Base-by-base conservation (phyloP, 2,797 vertebrate genomes). In the Streptopelia turtur region DNA sequence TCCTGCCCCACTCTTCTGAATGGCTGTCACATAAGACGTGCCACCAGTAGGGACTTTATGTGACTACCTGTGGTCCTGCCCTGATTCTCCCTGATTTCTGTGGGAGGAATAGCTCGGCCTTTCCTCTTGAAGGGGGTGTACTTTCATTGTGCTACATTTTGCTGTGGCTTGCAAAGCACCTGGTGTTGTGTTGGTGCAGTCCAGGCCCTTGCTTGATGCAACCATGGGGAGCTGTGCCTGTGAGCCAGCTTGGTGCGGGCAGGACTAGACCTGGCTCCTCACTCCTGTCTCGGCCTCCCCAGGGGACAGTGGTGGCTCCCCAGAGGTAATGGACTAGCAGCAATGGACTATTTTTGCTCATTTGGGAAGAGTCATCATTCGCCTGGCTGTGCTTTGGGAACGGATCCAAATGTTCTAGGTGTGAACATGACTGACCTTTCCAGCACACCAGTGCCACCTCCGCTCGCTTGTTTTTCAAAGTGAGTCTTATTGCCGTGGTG, bases 181-280 rank as follows among this genome's bases (percentile, higher is more conserved):
- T 28, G 41, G 41, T 41, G 41, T 7, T 41, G 41, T 16, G 41
- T 43, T 43, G 41, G 7, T 43, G 41, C 41, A 43, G 41, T 43
- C 41, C 69, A 10, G 1, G 24, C 49, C 55, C 33, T 31, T 55
- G 24, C 28, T 68, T 35, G 27, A 18, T 53, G 49, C 74, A 76
- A 28, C 33, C 4, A 0, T 35, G 74, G 45, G 47, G 35, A 74
- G 18, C 23, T 37, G 37, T 61, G 47, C 28, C 61, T 3, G 3
- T 22, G 43, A 47, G 45, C 22, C 56, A 59, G 3, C 39, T 21
- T 17, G 17, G 22, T 50, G 50, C 0, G 0, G 28, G 25, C 31
- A 69, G 53, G 30, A 45, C 20, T 24, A 31, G 25, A 57, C 24
- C 12, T 2, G 2, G 13, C 10, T 60, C 8, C 31, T 88, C 24